A percentile compares a stretch with the other conserved stretches of the same genome.
These are phyloP conservation scores for Epirrhoe tristata DNA, from an alignment of 2,888 invertebrate species.

Conservation along the genomic window DNA sequence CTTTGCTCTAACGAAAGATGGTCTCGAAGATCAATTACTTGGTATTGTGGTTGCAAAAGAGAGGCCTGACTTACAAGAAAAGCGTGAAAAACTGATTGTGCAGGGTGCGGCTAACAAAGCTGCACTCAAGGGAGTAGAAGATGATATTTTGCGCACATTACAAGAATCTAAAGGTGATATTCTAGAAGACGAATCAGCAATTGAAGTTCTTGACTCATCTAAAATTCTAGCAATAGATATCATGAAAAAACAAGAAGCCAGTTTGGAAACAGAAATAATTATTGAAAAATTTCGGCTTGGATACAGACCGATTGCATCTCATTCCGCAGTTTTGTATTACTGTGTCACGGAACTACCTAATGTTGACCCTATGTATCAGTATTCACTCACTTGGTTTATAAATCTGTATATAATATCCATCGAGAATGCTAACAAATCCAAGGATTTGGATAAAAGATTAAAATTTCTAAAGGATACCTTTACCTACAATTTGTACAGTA, in stretches of 20 bases:
- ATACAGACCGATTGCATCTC: slow-evolving; percentile 91
- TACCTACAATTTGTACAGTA: slow-evolving; percentile 91
- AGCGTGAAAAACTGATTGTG: slow-evolving; percentile 91
- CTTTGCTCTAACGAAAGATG: slow-evolving; percentile 93
- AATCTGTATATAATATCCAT: slow-evolving; percentile 92
- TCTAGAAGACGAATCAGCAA: slow-evolving; percentile 95
- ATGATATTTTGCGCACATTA: slow-evolving; percentile 94
- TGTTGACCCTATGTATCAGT: slow-evolving; percentile 96
- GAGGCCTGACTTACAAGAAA: slow-evolving; percentile 92
- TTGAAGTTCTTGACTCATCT: slow-evolving; percentile 94
- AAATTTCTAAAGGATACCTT: slow-evolving; percentile 90
- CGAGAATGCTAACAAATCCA: slow-evolving; percentile 89
- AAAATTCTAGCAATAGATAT: slow-evolving; percentile 93
- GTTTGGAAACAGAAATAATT: slow-evolving; percentile 90
- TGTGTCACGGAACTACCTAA: slow-evolving; percentile 93
- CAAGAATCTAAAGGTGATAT: slow-evolving; percentile 94
- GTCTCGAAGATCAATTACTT: slow-evolving; percentile 92
- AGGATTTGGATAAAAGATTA: slow-evolving; percentile 89
- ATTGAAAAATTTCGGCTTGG: slow-evolving; percentile 91
- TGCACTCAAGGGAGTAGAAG: slow-evolving; percentile 93
- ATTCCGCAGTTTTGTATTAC: slow-evolving; percentile 92
- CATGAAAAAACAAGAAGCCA: slow-evolving; percentile 91
- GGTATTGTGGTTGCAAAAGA: slow-evolving; percentile 95
- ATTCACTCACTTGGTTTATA: slow-evolving; percentile 94
- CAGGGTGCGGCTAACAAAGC: slow-evolving; percentile 92